phyloP scores from a whole-genome alignment of 2,888 invertebrate species.

The Perizoma affinitatum region DNA sequence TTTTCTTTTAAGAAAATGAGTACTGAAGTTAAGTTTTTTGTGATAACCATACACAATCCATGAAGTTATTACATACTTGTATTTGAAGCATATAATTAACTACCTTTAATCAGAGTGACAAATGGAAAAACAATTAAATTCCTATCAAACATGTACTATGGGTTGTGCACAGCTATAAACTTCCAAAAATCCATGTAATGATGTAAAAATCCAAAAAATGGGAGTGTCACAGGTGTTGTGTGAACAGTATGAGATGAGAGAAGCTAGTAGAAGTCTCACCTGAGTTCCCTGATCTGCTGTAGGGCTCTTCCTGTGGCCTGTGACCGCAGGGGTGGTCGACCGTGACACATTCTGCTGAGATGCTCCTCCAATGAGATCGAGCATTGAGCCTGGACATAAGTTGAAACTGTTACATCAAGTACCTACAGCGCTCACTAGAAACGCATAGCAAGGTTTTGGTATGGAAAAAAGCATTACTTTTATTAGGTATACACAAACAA shows the following conservation, averaged over 20 bases:
- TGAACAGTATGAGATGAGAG: background rate
- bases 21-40: too few species aligned
- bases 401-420: background rate
- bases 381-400: conserved; percentile 76
- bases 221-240: background rate
- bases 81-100: too few species aligned
- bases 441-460: background rate
- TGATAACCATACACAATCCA: too few species aligned
- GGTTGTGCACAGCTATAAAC: too few species aligned
- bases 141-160: too few species aligned
- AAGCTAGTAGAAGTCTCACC: conserved; percentile 59
- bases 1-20: too few species aligned
- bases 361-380: conserved; percentile 89
- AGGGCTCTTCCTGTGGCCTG: conserved; percentile 91
- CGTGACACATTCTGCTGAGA: conserved; percentile 85
- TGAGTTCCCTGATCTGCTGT: conserved; percentile 94
- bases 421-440: background rate
- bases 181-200: too few species aligned
- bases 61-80: too few species aligned
- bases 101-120: too few species aligned
- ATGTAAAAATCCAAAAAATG: background rate
- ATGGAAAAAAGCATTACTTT: too few species aligned
- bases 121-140: too few species aligned
- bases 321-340: conserved; percentile 91
- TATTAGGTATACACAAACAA: too few species aligned